phyloP scores from a whole-genome alignment of 2,797 vertebrate genomes.

The Cynodonichthys magdalenae region DNA sequence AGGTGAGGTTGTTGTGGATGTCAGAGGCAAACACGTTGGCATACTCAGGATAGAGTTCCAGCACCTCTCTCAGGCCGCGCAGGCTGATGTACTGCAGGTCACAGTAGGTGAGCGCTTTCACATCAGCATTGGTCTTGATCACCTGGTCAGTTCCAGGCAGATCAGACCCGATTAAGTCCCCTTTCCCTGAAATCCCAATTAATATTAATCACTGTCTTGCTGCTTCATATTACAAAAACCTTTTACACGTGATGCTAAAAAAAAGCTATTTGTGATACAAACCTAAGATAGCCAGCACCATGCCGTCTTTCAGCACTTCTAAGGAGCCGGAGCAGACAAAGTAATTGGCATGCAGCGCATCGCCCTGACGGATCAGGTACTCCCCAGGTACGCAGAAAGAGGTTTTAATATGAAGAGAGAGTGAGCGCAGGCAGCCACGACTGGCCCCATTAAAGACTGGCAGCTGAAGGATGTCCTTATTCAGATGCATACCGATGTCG shows the following conservation, averaged over 20 bases:
- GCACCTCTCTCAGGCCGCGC: constrained; percentile 89
- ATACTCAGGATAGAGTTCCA: constrained; percentile 93
- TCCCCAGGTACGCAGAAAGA: constrained; percentile 96
- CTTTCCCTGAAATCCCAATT: constrained; percentile 85
- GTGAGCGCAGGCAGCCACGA: constrained; percentile 92
- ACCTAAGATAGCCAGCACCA: constrained; percentile 96
- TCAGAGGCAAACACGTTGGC: constrained; percentile 86
- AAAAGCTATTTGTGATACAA: constrained; percentile 46
- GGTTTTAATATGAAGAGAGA: constrained; percentile 96
- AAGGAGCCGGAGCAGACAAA: constrained; percentile 96
- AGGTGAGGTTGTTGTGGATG: constrained; percentile 94
- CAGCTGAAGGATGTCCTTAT: constrained; percentile 97
- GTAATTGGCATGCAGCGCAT: constrained; percentile 93
- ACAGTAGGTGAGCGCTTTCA: constrained; percentile 96
- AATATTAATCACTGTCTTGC: neutral
- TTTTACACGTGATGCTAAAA: neutral
- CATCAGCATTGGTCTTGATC: constrained; percentile 94
- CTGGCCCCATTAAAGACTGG: constrained; percentile 92
- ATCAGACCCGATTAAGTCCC: constrained; percentile 95
- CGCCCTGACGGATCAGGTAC: constrained; percentile 93
- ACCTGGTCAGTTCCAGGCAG: constrained; percentile 87
- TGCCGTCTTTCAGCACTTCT: constrained; percentile 92
- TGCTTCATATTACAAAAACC: neutral
- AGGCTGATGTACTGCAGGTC: constrained; percentile 93
- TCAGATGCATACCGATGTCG: constrained; percentile 96